Evolutionary conservation across 2,113 vertebrate genomes (phyloP).

Genomic region (Corynorhinus townsendii): DNA sequence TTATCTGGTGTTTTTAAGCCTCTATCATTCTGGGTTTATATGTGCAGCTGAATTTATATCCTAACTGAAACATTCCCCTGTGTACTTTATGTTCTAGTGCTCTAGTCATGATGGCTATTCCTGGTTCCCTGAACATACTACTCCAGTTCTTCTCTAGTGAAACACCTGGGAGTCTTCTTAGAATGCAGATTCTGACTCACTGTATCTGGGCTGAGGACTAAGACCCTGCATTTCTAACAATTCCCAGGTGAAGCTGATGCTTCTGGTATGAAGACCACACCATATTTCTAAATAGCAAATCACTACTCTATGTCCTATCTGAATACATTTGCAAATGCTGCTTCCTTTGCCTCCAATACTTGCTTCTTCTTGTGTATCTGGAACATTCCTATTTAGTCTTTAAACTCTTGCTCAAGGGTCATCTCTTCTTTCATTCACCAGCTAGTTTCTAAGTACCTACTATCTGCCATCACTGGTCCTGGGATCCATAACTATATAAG

Average conservation of each 20-base stretch:
- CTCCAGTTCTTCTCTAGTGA: neutral
- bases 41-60: neutral
- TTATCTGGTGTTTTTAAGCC: neutral
- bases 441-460: neutral
- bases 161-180: neutral
- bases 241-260: neutral
- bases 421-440: neutral
- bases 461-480: neutral
- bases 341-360: neutral
- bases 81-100: neutral
- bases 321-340: neutral
- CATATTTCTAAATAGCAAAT: neutral
- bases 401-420: neutral
- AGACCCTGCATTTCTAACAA: neutral
- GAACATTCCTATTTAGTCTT: neutral
- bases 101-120: neutral
- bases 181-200: slow-evolving; percentile 4
- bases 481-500: neutral
- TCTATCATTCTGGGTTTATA: neutral
- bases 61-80: neutral
- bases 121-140: neutral
- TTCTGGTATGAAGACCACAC: neutral
- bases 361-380: neutral
- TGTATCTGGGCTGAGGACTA: neutral
- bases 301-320: neutral